phyloP scores from a whole-genome alignment of 2,113 vertebrate species.

The Coptodon rendalli region DNA sequence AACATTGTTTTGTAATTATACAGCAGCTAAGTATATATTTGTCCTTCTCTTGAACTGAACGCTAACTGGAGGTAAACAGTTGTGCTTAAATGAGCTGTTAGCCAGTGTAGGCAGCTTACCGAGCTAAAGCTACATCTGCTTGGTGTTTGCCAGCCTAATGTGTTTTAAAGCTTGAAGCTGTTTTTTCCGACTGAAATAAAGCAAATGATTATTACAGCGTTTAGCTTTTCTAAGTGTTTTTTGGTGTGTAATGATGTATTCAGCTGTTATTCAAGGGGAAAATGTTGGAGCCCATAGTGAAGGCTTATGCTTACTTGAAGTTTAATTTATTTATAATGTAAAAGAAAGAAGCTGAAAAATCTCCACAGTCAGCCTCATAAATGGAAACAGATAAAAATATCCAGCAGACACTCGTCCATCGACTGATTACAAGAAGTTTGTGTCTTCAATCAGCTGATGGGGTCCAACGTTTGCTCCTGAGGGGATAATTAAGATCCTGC shows the following conservation, averaged over 20 bases:
- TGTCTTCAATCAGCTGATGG: constrained; percentile 25
- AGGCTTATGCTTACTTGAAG: not conserved
- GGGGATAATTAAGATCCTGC: constrained; percentile 35
- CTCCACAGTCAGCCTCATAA: not conserved
- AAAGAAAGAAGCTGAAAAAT: not conserved
- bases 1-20: not conserved
- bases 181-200: not conserved
- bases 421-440: not conserved
- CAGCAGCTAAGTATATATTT: not conserved
- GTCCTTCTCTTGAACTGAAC: not conserved
- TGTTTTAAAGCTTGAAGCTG: not conserved
- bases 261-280: not conserved
- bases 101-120: not conserved
- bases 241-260: not conserved
- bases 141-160: not conserved
- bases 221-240: not conserved
- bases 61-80: not conserved
- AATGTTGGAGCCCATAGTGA: not conserved
- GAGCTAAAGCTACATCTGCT: not conserved
- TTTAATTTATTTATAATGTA: not conserved
- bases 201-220: not conserved
- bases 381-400: not conserved
- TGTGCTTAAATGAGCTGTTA: not conserved
- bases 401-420: not conserved
- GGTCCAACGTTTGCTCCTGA: constrained; percentile 4